Evolutionary conservation across 2,888 invertebrate genomes (phyloP).

Genomic region (Eristalinus aeneus): DNA sequence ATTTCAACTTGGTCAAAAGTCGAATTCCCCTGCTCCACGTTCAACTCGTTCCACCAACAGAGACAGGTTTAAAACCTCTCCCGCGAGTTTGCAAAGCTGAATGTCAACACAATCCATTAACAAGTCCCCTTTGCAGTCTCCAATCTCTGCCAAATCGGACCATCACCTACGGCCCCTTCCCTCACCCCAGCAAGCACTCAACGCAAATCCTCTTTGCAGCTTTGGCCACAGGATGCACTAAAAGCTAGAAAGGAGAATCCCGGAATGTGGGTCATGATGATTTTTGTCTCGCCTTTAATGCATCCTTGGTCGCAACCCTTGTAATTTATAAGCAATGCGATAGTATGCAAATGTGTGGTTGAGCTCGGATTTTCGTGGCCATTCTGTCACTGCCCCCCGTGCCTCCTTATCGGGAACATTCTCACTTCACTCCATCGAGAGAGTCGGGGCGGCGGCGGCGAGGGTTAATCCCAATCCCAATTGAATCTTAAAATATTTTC

Average conservation of each 20-base stretch:
- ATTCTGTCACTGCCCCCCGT: slow-evolving; percentile 1
- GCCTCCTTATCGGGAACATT: slow-evolving; percentile 52
- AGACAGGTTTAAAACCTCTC: slow-evolving; percentile 45
- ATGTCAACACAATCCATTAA: slow-evolving; percentile 38
- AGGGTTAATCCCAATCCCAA: slow-evolving; percentile 61
- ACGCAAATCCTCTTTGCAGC: slow-evolving; percentile 38
- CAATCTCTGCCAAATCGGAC: slow-evolving; percentile 5
- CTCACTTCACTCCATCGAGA: slow-evolving; percentile 44
- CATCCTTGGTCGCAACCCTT: slow-evolving; percentile 50
- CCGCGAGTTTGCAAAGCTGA: slow-evolving; percentile 38
- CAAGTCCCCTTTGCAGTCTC: slow-evolving; percentile 36
- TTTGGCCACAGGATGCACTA: neutral
- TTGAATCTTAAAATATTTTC: slow-evolving; percentile 68
- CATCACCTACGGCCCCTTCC: neutral
- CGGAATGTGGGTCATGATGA: slow-evolving; percentile 67
- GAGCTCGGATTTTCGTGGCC: slow-evolving; percentile 56
- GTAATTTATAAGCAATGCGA: slow-evolving; percentile 67
- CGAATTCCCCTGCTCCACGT: neutral
- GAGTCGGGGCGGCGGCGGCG: slow-evolving; percentile 17
- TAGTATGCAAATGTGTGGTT: slow-evolving; percentile 62
- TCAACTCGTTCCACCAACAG: neutral
- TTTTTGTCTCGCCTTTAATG: slow-evolving; percentile 50
- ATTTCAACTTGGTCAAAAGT: no score
- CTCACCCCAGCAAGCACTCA: neutral
- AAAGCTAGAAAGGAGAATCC: neutral